phyloP scores from a whole-genome alignment of 2,888 invertebrate species.

The Allophyes oxyacanthae region DNA sequence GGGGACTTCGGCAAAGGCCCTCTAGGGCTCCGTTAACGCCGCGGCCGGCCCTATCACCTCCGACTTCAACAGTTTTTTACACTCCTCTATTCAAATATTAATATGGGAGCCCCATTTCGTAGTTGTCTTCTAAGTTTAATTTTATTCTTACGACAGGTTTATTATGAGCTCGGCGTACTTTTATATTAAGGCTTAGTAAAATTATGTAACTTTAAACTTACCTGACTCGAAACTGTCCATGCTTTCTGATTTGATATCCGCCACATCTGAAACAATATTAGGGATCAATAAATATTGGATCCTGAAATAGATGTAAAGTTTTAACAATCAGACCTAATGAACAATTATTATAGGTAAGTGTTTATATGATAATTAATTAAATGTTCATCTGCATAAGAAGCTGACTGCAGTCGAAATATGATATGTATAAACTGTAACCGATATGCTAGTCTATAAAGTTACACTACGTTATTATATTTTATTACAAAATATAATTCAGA shows the following conservation, averaged over 20 bases:
- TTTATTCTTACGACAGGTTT: constrained; percentile 64
- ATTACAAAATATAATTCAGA: too few species aligned
- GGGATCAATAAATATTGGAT: neutral
- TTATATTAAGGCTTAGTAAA: constrained; percentile 26
- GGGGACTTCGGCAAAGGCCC: constrained; percentile 85
- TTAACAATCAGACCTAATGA: too few species aligned
- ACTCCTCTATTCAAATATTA: constrained; percentile 86
- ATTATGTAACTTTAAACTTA: constrained; percentile 57
- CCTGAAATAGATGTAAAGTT: too few species aligned
- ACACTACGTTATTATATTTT: too few species aligned
- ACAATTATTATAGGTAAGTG: too few species aligned
- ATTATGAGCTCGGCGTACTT: constrained; percentile 46
- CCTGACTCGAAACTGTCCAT: constrained; percentile 87
- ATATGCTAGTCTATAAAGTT: too few species aligned
- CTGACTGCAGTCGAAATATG: too few species aligned
- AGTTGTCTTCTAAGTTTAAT: constrained; percentile 67
- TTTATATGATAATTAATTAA: too few species aligned
- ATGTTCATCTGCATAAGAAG: too few species aligned
- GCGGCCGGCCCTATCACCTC: constrained; percentile 79
- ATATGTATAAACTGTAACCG: too few species aligned
- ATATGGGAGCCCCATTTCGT: constrained; percentile 66
- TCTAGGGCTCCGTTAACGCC: constrained; percentile 87
- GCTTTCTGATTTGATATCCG: constrained; percentile 84
- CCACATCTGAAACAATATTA: constrained; percentile 78
- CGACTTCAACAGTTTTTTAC: constrained; percentile 81